Evolutionary conservation across 2,113 vertebrate species (phyloP).

Genomic region (Nycticorax nycticorax): DNA sequence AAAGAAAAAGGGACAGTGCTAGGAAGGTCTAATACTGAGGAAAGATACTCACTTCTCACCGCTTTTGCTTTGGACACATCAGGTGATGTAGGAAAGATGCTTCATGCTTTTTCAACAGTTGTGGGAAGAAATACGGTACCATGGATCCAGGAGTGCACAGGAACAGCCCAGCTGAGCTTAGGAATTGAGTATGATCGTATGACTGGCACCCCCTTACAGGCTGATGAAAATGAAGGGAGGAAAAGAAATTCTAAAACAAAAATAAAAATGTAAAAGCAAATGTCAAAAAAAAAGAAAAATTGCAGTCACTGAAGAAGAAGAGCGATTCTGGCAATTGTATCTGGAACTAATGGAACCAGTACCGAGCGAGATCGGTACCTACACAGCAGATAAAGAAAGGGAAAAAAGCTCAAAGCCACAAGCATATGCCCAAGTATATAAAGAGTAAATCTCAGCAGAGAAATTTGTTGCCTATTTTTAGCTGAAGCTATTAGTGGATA

Average conservation of each 20-base stretch:
- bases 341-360: not conserved
- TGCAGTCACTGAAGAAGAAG: not conserved
- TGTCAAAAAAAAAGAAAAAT: too few species aligned
- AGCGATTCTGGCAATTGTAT: not conserved
- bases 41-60: not conserved
- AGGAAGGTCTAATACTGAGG: not conserved
- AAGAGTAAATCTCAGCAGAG: slow-evolving; percentile 23
- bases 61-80: not conserved
- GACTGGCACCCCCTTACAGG: not conserved
- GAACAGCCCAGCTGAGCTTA: not conserved
- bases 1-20: not conserved
- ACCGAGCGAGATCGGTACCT: not conserved
- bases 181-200: not conserved
- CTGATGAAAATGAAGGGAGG: not conserved
- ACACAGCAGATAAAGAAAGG: not conserved
- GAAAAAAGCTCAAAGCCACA: not conserved
- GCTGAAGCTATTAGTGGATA: slow-evolving; percentile 25
- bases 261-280: not conserved
- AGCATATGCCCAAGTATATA: not conserved
- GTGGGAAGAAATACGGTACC: not conserved
- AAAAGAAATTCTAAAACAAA: not conserved
- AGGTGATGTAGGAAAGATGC: not conserved
- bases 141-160: not conserved
- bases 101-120: not conserved
- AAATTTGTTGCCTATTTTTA: slow-evolving; percentile 54